Base-by-base conservation (phyloP, 2,113 vertebrate species). In the Corythoichthys haematopterus region DNA sequence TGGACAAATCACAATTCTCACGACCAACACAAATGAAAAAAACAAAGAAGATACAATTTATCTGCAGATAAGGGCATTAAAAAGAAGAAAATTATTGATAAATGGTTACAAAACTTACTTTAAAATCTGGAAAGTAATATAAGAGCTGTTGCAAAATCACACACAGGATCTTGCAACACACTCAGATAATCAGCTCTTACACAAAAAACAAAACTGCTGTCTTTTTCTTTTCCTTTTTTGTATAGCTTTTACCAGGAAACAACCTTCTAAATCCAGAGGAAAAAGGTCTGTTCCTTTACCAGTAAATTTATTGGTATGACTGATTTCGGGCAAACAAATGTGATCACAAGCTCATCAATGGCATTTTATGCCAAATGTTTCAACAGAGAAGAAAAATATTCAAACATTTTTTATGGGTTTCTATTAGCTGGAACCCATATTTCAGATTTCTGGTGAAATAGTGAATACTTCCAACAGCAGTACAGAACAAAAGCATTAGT, bases 321-420 rank as follows among this genome's bases (percentile, higher is more conserved):
- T 14, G 20, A 28, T 57, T 6, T 28, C 33, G 50, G 3, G 40
- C 8, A 43, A 11, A 15, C 15, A n/a, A n/a, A 8, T 38, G 58
- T 60, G 15, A 40, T 43, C 9, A 20, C 20, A 13, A 57, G 4
- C 0, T 57, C 55, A 4, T 12, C 12, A 13, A 11, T 1, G 1
- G 10, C 20, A 50, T 37, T 36, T 60, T 60, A 35, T 81, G 81
- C 76, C 87, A 84, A 85, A 79, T 36, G 75, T 64, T 50, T 46
- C 47, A 58, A 35, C n/a, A 37, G 60, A 76, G 67, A 33, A 69
- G 56, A 69, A 78, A 72, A 64, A 50, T 52, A 8, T 15, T 36
- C 36, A 2, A 57, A 6, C 12, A 13, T 57, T 2, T 33, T 4
- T 56, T 51, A 20, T 53, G 77, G 14, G 0, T 16, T 3, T 55